Evolutionary conservation across 1,140 invertebrate genomes (phyloP), one percentile per base, ranked within the genome.

Genomic region (Chionoecetes opilio): DNA sequence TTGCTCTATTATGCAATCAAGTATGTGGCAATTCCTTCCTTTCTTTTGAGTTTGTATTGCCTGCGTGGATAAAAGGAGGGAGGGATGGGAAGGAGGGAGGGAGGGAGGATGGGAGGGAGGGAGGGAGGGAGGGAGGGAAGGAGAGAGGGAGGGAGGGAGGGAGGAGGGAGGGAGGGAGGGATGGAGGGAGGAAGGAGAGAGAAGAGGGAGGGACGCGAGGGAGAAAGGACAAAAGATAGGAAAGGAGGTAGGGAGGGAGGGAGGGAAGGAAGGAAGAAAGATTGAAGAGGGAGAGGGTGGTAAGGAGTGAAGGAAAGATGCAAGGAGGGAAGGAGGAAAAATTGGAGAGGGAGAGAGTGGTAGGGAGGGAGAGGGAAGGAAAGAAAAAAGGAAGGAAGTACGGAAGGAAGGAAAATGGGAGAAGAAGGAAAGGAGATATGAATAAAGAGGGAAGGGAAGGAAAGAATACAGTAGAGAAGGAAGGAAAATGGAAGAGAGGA

Each of bases 371-470:
- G 32, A 41, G 31, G 34, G 38, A 75, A 75, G 63, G 63, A 53
- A 82, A 34, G 34, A 21, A 41, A 41, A 46, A n/a, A 91, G 37
- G 53, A 6, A 91, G 89, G 32, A 6, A 53, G 89, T 53, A n/a
- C 46, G 41, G 63, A n/a, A 91, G n/a, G 32, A n/a, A 91, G 41
- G 63, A 41, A 53, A 90, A 41, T n/a, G n/a, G n/a, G n/a, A n/a
- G n/a, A n/a, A 29, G 38, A n/a, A n/a, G 21, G 14, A 38, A 41
- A 37, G 0, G 34, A 14, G 26, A 0, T 17, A 38, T 6, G 32
- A 41, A 35, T 26, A 75, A 75, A 34, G 63, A 53, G 35, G 53
- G 34, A 21, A 41, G 37, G 29, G 26, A n/a, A n/a, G 63, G 37
- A 53, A 6, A 91, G 89, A 46, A 6, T n/a, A n/a, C n/a, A 53